Evolutionary conservation across 2,113 vertebrate species (phyloP), one percentile per base, ranked within the genome.

Genomic region (Lepisosteus oculatus): DNA sequence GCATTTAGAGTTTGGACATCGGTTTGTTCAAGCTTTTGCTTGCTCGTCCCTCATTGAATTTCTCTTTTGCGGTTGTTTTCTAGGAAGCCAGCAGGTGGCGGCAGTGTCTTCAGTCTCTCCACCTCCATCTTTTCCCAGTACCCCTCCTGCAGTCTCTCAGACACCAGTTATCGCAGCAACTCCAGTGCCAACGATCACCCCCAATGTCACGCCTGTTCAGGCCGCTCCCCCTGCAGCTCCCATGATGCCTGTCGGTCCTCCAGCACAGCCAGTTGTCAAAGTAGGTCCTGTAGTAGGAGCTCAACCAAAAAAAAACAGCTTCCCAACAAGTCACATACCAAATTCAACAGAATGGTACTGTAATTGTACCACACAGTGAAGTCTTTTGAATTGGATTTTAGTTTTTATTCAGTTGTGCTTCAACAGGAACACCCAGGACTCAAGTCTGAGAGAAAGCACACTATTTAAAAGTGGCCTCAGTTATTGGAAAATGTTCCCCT

Each of bases 161-260:
- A 97, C 95, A 6, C 95, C 97, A 0, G 95, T 99, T 78, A 97
- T 98, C 70, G 95, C 96, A 0, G 91, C 93, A 80, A 96, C 95
- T 55, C 95, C 96, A 0, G 93, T 97, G 84, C 94, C 94, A 85
- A 93, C 96, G 84, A 95, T 93, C 80, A 87, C 90, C 0, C 82
- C 96, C 1, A 92, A 87, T 12, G 61, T 91, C 78, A 80, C 87
- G 0, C 74, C 91, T 1, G 86, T 95, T 84, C 76, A 91, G 13
- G 71, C 89, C 68, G 3, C 86, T 3, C 87, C 72, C 80, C 61
- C 84, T 74, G 43, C 85, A 76, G 43, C 79, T 3, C 15, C 89
- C 76, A 85, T 97, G 80, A 93, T 93, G 81, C 90, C 93, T 0
- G 89, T 93, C 69, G 88, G 96, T 83, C 93, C 97, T 9, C 95